Percentiles rank a stretch among this genome's conserved stretches.
Evolutionary conservation across 2,888 invertebrate species (phyloP).

Genomic region (Pseudococcus viburni): DNA sequence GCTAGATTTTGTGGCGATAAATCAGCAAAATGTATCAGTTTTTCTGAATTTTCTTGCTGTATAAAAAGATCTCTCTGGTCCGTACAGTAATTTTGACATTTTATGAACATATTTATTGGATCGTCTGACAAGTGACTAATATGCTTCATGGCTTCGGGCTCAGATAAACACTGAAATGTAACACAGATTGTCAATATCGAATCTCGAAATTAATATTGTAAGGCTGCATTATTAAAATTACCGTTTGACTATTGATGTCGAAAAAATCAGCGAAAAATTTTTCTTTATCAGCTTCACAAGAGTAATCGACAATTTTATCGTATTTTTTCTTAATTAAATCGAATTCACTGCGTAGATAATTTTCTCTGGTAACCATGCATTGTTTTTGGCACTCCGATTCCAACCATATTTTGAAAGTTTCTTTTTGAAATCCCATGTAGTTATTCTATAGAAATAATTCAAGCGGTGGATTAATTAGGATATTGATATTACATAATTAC

Average conservation of each 20-base stretch:
- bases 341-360: slow-evolving; percentile 37
- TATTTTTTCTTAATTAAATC: slow-evolving; percentile 12
- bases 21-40: neutral
- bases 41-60: neutral
- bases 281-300: neutral
- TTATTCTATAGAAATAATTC: neutral
- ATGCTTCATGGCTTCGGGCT: neutral
- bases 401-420: slow-evolving; percentile 59
- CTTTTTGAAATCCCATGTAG: slow-evolving; percentile 6
- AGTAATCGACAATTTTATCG: slow-evolving; percentile 29
- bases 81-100: neutral
- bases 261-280: slow-evolving; percentile 18
- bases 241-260: slow-evolving; percentile 45
- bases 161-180: neutral
- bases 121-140: slow-evolving; percentile 2
- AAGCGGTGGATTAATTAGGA: neutral
- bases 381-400: slow-evolving; percentile 60
- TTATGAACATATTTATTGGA: slow-evolving; percentile 29
- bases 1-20: neutral
- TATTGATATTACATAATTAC: neutral
- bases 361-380: slow-evolving; percentile 32
- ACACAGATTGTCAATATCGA: neutral
- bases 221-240: neutral
- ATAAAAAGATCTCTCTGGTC: neutral
- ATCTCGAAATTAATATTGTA: neutral